These are phyloP conservation scores for Eumaeus atala DNA, from an alignment of 1,140 invertebrate genomes.

Conservation along the genomic window DNA sequence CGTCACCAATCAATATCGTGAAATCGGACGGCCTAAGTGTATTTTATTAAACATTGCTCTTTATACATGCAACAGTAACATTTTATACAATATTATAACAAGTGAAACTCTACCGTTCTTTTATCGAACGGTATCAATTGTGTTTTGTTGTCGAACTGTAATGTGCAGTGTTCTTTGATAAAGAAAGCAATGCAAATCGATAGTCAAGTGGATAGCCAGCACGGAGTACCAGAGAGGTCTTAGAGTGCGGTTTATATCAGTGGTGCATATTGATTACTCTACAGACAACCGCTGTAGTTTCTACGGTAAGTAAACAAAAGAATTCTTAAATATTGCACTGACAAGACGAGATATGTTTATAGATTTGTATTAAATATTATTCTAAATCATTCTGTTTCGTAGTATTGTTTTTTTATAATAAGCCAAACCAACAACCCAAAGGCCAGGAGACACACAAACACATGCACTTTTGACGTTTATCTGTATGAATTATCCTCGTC, in stretches of 20 bases:
- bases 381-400: no score
- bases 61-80: not conserved
- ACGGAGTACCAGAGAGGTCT: constrained; percentile 45
- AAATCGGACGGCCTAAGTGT: constrained; percentile 2
- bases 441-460: no score
- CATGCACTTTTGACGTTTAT: no score
- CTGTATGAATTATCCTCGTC: no score
- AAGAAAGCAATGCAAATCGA: constrained; percentile 64
- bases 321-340: not conserved
- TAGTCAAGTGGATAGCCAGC: constrained; percentile 58
- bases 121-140: constrained; percentile 48
- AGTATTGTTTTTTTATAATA: no score
- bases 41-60: no score
- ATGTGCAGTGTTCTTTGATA: constrained; percentile 56
- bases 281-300: constrained; percentile 40
- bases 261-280: constrained; percentile 66
- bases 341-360: not conserved
- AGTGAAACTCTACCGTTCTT: constrained; percentile 63
- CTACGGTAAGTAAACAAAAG: constrained; percentile 43
- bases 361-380: no score
- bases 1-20: constrained; percentile 54
- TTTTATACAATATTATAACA: constrained; percentile 57
- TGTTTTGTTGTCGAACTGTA: constrained; percentile 54
- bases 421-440: no score
- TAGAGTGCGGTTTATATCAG: constrained; percentile 57